Evolutionary conservation across 2,888 invertebrate genomes (phyloP), one percentile per base, ranked within the genome.

Genomic region (Criorhina ranunculi): DNA sequence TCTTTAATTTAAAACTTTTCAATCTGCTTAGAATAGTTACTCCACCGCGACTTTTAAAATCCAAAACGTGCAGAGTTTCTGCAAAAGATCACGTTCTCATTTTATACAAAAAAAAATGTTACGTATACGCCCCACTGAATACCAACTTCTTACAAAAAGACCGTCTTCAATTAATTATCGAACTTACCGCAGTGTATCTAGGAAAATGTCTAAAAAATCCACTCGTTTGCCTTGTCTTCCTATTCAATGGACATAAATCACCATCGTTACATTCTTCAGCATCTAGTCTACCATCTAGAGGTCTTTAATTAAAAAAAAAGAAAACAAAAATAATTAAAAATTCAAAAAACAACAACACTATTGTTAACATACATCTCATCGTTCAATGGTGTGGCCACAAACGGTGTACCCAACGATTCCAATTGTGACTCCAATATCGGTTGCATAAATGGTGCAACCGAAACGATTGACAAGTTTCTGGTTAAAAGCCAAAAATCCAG

Each of bases 401-500:
- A 91, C 15, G 77, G 69, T 8, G 90, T 90, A 5, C 89, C 89
- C 87, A 90, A 37, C 60, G 88, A 86, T 2, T 88, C 69, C 5
- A 91, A 87, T 2, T 88, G 88, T 35, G 88, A 67, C 81, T 91
- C 91, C 46, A 91, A 90, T 51, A 87, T 77, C 0, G 87, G 75
- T 70, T 90, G 89, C 60, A 88, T 82, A 24, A 72, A 66, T 0
- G 91, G 91, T 8, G 89, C 87, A n/a, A 91, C 91, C 3, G 91
- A 88, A 35, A 92, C 88, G 4, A 92, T 89, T 75, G 91, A 91
- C 88, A 89, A 87, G 73, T 91, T 91, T 4, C 90, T 89, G 11
- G 92, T 88, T 5, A 91, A 87, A 33, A 91, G 86, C 92, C 92
- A 91, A 73, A 91, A 91, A 77, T 91, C 91, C 77, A 91, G 80